These are phyloP conservation scores for Tyto alba DNA, from an alignment of 2,113 vertebrate species.

Conservation along the genomic window DNA sequence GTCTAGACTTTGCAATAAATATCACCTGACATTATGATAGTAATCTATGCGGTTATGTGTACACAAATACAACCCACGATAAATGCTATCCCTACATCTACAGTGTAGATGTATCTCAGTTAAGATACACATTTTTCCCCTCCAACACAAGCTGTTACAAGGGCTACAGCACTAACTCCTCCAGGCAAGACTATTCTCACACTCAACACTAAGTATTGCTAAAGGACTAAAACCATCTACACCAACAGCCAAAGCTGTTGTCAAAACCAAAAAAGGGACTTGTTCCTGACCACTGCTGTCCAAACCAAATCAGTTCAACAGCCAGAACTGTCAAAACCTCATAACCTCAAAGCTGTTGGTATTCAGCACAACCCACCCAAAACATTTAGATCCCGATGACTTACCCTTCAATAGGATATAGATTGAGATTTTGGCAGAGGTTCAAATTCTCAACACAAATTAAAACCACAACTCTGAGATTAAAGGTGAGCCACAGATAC, in stretches of 20 bases:
- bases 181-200: not conserved
- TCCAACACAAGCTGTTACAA: rapidly evolving
- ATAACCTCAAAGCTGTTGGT: not conserved
- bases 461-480: not conserved
- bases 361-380: not conserved
- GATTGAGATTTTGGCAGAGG: not conserved
- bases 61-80: not conserved
- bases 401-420: not conserved
- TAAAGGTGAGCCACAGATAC: not conserved
- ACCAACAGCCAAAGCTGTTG: not conserved
- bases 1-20: not conserved
- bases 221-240: not conserved
- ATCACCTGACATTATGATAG: not conserved
- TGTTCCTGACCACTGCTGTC: not conserved
- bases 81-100: not conserved
- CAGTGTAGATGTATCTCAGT: too few relatives aligned
- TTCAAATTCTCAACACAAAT: not conserved
- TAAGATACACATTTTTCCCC: not conserved
- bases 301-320: not conserved
- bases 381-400: not conserved
- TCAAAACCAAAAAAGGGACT: not conserved
- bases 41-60: not conserved
- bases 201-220: not conserved
- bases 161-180: not conserved
- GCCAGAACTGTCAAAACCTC: not conserved